Evolutionary conservation across 37 sponge, comb jelly and placozoan species (phyloP), one percentile per base, ranked within the genome.

Genomic region (Theonella swinhoei): DNA sequence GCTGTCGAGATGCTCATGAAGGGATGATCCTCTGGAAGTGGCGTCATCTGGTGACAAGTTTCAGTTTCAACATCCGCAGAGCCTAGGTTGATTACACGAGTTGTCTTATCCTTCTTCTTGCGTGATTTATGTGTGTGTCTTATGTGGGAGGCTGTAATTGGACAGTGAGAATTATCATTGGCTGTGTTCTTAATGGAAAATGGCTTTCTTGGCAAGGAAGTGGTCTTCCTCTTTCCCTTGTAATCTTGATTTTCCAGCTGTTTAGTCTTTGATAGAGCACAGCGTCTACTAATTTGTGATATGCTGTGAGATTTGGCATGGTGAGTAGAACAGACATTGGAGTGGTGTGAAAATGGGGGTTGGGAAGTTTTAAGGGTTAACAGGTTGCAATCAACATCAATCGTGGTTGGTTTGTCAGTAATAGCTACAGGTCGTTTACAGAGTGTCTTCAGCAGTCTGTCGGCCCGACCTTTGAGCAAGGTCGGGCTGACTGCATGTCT

Each of bases 1-100:
- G 73, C 35, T 19, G 73, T 72, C 8, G 73, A 36, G 73, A 75
- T 33, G 34, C 34, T 75, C 76, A 75, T 2, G 59, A 75, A 75
- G 11, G 76, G 76, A 4, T 75, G 76, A 60, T 75, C 58, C 7
- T 11, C 22, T 2, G 76, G 76, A 5, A 75, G 31, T 17, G 59
- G 76, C 14, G 1, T 31, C 14, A 22, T 2, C 35, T 1, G 26
- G 34, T 30, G 31, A 75, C 60, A 60, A 2, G 76, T 58, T 14
- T 43, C 29, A 35, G 26, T n/a, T 75, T 75, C 76, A 26, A 75
- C 1, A 43, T 75, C 76, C 5, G 43, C 54, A 54, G 76, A 42
- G 59, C 26, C 76, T 25, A 72, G 40, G n/a, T n/a, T n/a, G n/a
- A n/a, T n/a, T n/a, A n/a, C n/a, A n/a, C n/a, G n/a, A n/a, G n/a